Base-by-base conservation (phyloP, 1,140 invertebrate genomes). In the Zaprionus capensis region DNA sequence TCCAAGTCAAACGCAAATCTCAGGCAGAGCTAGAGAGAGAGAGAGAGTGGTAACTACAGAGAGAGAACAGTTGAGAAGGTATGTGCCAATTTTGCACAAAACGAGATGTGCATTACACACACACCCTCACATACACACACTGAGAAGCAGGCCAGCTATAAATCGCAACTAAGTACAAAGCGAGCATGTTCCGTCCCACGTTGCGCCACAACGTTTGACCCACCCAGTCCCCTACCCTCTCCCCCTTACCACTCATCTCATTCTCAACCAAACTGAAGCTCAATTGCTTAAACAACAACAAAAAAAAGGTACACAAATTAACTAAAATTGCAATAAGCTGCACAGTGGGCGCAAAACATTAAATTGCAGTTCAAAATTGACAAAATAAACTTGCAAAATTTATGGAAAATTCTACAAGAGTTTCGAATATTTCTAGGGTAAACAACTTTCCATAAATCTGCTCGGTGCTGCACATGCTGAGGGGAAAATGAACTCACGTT, bases 81-180 rank as follows among this genome's bases (percentile, higher is more conserved):
- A 75, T 70, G 68, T 76, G 79, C 71, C 82, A 86, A 86, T 86
- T 81, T 76, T 71, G 57, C 36, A 79, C 41, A 76, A 86, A 74
- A 71, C 83, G 53, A 86, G 76, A 86, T 80, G 67, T 76, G 36
- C 71, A 59, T 38, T 44, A 38, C 31, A 68, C 34, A 67, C 22
- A 55, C 49, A 51, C 51, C 20, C 44, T 38, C 9, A 51, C n/a
- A 56, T 46, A 80, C 31, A 56, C 28, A 56, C 12, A 41, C 34
- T 31, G 11, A 31, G n/a, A 5, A 3, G 17, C 28, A 64, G 31
- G 31, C 31, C 31, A 34, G 17, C 31, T 36, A 58, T 61, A 71
- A 58, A 70, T 44, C 20, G 51, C 46, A 22, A 49, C 46, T 22
- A 49, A 46, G 41, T 58, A 38, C 41, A 58, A 57, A 65, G 36